Evolutionary conservation across 2,797 vertebrate species (phyloP), one percentile per base, ranked within the genome.

Genomic region (Zonotrichia albicollis): DNA sequence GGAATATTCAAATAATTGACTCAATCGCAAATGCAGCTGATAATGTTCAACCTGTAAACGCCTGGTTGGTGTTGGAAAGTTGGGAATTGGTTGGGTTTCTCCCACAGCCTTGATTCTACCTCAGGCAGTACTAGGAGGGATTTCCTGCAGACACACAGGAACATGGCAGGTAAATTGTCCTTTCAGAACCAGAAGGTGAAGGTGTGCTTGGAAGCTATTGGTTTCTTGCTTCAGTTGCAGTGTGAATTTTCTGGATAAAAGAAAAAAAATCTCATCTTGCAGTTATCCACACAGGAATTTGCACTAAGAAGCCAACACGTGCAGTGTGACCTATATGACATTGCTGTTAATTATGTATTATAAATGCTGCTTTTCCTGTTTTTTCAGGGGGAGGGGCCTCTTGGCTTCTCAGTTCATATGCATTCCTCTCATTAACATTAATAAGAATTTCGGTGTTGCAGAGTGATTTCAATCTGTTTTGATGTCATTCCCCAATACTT

Each of bases 301-400:
- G 80, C 55, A 43, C 42, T 76, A 42, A 55, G 53, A 87, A 89
- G 34, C 32, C 72, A 68, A 51, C 16, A 38, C 29, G 43, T 85
- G 54, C 68, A 36, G 50, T 50, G 18, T 94, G 93, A 80, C 87
- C 82, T 94, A 1, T 81, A 42, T 84, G 93, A 79, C 78, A 72
- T 30, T 81, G 58, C 54, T 89, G 29, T 87, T 88, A 91, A 88
- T 90, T 89, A 87, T 75, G n/a, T 66, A 75, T 92, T 61, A 77
- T 42, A 60, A 32, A 14, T 40, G 70, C 92, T 75, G 51, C 58
- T 77, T 92, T 87, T 90, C 40, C 5, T 64, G 2, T 36, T 90
- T 84, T 62, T 75, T 27, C 11, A 16, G 68, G 38, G 32, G 82
- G 70, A 87, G 72, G 10, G 21, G 21, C 46, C 51, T 89, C 54